A percentile compares a stretch with the other conserved stretches of the same genome.
These are phyloP conservation scores for Phataginus tricuspis DNA, from an alignment of 2,797 vertebrate genomes.

Conservation along the genomic window DNA sequence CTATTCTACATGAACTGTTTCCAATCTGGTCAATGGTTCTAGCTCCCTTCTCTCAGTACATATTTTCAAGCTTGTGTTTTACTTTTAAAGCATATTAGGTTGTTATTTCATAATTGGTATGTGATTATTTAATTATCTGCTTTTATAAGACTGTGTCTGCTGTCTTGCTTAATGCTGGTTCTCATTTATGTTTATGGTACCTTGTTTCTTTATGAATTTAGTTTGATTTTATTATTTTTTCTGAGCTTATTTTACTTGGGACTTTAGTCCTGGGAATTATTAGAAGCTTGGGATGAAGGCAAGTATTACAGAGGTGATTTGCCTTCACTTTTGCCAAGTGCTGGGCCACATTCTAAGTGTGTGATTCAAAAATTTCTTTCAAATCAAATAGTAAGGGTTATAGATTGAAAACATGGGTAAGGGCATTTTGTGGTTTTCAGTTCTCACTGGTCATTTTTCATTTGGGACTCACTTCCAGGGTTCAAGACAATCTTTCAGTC, in stretches of 20 bases:
- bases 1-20: neutral
- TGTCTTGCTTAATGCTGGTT: neutral
- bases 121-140: neutral
- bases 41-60: neutral
- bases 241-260: neutral
- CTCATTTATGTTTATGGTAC: neutral
- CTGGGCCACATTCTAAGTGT: neutral
- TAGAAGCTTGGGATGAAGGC: neutral
- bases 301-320: neutral
- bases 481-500: neutral
- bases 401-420: neutral
- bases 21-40: neutral
- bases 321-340: neutral
- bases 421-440: neutral
- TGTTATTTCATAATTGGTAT: neutral
- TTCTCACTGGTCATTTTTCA: slow-evolving; percentile 21
- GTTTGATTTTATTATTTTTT: neutral
- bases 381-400: neutral
- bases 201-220: neutral
- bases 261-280: neutral
- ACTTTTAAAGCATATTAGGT: neutral
- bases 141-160: neutral
- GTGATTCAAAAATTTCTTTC: neutral
- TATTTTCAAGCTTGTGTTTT: neutral
- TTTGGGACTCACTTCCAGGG: neutral